These are phyloP conservation scores for Mormyrops boulengeri DNA, from an alignment of 2,797 vertebrate species.

Conservation along the genomic window DNA sequence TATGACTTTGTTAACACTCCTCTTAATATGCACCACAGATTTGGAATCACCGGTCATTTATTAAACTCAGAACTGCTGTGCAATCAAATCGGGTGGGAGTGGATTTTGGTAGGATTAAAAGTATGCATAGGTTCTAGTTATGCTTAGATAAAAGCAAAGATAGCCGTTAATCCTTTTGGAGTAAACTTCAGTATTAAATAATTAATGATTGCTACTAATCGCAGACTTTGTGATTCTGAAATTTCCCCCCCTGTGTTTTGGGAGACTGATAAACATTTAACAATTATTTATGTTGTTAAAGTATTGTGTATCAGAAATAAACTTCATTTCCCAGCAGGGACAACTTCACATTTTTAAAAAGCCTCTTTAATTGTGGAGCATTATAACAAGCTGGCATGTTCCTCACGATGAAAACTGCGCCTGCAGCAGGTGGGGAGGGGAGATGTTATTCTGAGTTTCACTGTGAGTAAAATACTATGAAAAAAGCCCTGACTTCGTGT, in stretches of 20 bases:
- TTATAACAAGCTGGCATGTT: not conserved
- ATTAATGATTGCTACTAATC: not conserved
- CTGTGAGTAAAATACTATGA: not conserved
- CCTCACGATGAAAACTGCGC: not conserved
- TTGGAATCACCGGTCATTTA: not conserved
- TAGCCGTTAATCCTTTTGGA: not conserved
- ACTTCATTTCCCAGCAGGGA: not conserved
- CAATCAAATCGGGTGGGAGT: not conserved
- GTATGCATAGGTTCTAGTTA: not conserved
- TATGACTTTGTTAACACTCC: not conserved
- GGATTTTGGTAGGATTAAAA: not conserved
- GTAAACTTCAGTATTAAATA: not conserved
- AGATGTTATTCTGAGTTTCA: not conserved
- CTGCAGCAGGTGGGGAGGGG: not conserved
- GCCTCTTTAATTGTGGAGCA: not conserved
- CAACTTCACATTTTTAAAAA: not conserved
- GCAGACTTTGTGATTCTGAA: not conserved
- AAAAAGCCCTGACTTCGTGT: conserved; percentile 43
- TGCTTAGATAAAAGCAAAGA: not conserved
- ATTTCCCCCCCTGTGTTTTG: not conserved
- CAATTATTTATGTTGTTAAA: not conserved
- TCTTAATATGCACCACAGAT: not conserved
- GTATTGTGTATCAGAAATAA: not conserved
- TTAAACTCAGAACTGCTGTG: not conserved
- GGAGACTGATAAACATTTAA: not conserved